phyloP scores from a whole-genome alignment of 1,140 invertebrate species.

The Bombus superbus region DNA sequence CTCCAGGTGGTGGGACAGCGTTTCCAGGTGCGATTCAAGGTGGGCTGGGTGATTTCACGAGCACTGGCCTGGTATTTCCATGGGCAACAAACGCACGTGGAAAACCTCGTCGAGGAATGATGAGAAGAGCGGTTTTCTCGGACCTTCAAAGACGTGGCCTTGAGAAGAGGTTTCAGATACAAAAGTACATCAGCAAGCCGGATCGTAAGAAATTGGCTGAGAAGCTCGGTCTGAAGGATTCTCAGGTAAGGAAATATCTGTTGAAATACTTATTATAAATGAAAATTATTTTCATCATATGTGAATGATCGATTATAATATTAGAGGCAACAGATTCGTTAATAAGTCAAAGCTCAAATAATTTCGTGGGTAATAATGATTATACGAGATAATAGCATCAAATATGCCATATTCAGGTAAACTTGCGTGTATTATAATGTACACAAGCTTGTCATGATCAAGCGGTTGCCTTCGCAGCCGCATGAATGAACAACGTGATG shows the following conservation, averaged over 20 bases:
- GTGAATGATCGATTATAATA: not conserved
- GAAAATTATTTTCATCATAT: not conserved
- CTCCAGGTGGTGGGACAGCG: constrained; percentile 82
- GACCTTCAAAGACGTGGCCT: constrained; percentile 96
- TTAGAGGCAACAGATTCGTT: not conserved
- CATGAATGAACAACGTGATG: constrained; percentile 49
- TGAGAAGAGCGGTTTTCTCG: constrained; percentile 95
- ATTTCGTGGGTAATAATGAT: constrained; percentile 43
- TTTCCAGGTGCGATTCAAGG: constrained; percentile 84
- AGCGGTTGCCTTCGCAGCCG: constrained; percentile 50
- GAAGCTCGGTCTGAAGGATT: constrained; percentile 97
- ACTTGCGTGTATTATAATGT: constrained; percentile 59
- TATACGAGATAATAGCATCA: constrained; percentile 60
- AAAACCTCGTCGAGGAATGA: constrained; percentile 95
- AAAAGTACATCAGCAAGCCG: constrained; percentile 99
- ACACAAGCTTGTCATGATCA: constrained; percentile 59
- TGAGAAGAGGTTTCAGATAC: constrained; percentile 97
- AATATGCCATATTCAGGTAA: constrained; percentile 61
- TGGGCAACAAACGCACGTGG: constrained; percentile 91
- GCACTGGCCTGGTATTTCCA: constrained; percentile 85
- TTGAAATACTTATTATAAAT: not conserved
- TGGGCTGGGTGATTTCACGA: constrained; percentile 75
- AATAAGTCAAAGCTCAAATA: constrained; percentile 22
- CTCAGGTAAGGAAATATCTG: constrained; percentile 87
- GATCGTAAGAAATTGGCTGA: constrained; percentile 98